Conservation (phyloP, 2,888 invertebrate species). For the Eilema sororculum region DNA sequence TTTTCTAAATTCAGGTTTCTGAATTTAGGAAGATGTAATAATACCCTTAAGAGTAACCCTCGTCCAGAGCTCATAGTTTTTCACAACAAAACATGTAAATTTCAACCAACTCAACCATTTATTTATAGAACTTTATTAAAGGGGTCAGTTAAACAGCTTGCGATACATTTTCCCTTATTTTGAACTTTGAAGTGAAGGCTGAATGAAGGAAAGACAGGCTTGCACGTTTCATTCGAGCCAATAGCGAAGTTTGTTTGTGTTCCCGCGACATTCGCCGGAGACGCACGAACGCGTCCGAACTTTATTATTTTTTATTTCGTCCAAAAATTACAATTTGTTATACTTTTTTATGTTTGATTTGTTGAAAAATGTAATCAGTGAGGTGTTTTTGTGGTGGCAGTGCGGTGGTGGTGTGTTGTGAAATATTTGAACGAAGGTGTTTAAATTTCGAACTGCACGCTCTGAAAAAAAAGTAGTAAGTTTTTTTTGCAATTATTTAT, state of each 20-base stretch:
- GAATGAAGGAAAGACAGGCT: conserved; percentile 49
- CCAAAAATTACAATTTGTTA: conserved; percentile 38
- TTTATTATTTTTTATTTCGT: conserved; percentile 35
- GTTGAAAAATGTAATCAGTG: conserved; percentile 30
- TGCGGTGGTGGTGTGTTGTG: conserved; percentile 29
- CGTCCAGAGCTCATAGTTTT: too few relatives aligned
- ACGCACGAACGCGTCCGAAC: conserved; percentile 70
- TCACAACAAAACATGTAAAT: too few relatives aligned
- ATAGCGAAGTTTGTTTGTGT: conserved; percentile 49
- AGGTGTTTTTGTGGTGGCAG: conserved; percentile 29
- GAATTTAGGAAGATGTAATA: too few relatives aligned
- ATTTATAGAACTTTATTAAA: conserved; percentile 28
- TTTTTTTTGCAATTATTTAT: conserved; percentile 7
- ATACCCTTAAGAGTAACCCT: too few relatives aligned
- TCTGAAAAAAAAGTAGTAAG: conserved; percentile 12
- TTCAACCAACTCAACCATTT: too few relatives aligned
- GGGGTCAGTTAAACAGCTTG: conserved; percentile 49
- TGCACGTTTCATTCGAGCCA: conserved; percentile 48
- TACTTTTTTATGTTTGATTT: conserved; percentile 23
- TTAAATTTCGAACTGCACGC: conserved; percentile 7
- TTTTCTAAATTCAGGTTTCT: too few relatives aligned
- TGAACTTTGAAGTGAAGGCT: conserved; percentile 11
- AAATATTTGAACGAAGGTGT: conserved; percentile 23
- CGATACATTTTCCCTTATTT: conserved; percentile 43
- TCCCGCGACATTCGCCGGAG: conserved; percentile 61